A percentile compares a stretch with the other conserved stretches of the same genome.
Conservation (phyloP, 2,113 vertebrate genomes). For the Marmota monax region DNA sequence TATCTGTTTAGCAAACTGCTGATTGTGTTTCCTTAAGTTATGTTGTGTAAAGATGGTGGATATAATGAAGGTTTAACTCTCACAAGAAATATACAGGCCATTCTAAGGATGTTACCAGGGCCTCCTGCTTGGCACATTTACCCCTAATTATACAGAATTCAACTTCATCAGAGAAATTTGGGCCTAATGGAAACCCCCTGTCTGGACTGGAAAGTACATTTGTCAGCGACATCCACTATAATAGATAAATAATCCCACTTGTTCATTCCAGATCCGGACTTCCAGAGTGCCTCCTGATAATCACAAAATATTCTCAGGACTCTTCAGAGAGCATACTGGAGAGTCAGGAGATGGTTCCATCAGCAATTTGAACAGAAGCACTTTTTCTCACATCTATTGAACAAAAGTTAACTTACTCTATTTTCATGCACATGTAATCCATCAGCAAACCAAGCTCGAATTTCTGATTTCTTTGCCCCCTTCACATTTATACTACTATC, state of each 20-base stretch:
- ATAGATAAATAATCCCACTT: neutral
- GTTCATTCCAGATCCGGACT: neutral
- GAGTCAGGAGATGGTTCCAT: neutral
- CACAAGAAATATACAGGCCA: neutral
- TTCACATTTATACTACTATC: neutral
- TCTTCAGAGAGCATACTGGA: neutral
- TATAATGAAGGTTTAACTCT: constrained; percentile 36
- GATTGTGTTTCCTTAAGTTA: neutral
- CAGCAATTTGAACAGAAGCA: neutral
- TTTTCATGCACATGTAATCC: neutral
- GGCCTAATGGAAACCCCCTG: constrained; percentile 9
- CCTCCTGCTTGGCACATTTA: neutral
- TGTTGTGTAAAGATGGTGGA: neutral
- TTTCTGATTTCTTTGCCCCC: neutral
- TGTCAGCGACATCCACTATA: neutral
- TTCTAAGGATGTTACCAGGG: neutral
- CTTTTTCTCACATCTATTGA: neutral
- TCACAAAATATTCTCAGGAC: neutral
- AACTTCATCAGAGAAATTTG: neutral
- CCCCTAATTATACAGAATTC: neutral
- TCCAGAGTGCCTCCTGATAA: neutral
- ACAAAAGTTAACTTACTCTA: neutral
- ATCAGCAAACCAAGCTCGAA: neutral
- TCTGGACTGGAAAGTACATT: neutral
- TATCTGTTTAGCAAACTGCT: neutral